phyloP scores from a whole-genome alignment of 1,140 invertebrate species.

The Heterodera schachtii region DNA sequence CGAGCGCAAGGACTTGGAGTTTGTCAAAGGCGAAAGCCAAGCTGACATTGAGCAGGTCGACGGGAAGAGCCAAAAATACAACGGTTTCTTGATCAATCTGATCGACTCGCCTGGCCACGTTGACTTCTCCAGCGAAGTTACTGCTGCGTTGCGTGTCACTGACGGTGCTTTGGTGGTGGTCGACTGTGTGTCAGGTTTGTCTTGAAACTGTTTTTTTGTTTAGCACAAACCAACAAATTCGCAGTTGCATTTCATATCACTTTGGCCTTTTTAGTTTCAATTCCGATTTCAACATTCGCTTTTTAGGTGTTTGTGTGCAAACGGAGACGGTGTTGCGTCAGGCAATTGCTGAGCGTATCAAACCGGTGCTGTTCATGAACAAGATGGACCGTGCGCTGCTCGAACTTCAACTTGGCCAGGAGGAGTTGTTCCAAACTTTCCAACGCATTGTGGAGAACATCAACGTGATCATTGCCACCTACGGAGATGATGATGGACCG shows the following conservation, averaged over 20 bases:
- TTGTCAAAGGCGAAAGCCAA: constrained; percentile 72
- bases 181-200: constrained; percentile 92
- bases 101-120: constrained; percentile 99
- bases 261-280: too few relatives aligned
- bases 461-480: constrained; percentile 99
- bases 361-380: constrained; percentile 99
- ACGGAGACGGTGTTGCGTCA: constrained; percentile 98
- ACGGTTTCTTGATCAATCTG: constrained; percentile 97
- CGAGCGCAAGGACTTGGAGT: constrained; percentile 78
- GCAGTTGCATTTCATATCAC: constrained; percentile 21
- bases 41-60: constrained; percentile 71
- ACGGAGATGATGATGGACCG: constrained; percentile 89
- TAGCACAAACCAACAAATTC: not conserved
- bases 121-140: constrained; percentile 98
- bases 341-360: constrained; percentile 96
- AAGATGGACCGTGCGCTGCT: constrained; percentile 96
- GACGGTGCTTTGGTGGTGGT: constrained; percentile 98
- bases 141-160: constrained; percentile 95
- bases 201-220: not conserved
- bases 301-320: constrained; percentile 94
- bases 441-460: constrained; percentile 99
- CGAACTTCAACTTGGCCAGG: constrained; percentile 84
- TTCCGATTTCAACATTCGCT: not conserved
- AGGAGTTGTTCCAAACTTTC: constrained; percentile 98
- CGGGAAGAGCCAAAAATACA: constrained; percentile 81